Evolutionary conservation across 2,113 vertebrate genomes (phyloP).

Genomic region (Dromaius novaehollandiae): DNA sequence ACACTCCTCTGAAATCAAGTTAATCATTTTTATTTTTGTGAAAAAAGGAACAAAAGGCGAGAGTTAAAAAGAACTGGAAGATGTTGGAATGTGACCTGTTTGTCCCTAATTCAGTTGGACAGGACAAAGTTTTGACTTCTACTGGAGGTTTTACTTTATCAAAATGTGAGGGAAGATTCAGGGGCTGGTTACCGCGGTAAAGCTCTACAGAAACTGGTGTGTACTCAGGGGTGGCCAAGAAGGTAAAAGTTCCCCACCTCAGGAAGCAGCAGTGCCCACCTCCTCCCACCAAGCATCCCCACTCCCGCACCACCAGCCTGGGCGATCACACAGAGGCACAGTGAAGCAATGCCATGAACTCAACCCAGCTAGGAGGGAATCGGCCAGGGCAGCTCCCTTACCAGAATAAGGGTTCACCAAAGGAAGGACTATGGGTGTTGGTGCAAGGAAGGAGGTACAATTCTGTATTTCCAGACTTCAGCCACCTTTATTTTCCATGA

Average conservation of each 20-base stretch:
- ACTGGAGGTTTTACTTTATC: neutral
- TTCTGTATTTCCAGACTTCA: neutral
- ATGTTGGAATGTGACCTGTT: neutral
- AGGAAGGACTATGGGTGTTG: neutral
- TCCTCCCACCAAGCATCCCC: neutral
- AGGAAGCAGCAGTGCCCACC: neutral
- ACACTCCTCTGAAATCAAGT: neutral
- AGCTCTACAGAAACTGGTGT: neutral
- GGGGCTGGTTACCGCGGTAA: neutral
- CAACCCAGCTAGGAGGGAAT: neutral
- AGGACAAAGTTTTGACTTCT: neutral
- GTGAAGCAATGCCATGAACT: neutral
- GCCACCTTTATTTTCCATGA: neutral
- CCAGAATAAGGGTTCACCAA: neutral
- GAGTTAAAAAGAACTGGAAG: neutral
- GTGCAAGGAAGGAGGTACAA: neutral
- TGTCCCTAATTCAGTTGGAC: neutral
- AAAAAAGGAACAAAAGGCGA: neutral
- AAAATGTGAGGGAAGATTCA: neutral
- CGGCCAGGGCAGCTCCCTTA: neutral
- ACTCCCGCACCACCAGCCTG: neutral
- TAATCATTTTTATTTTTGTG: neutral
- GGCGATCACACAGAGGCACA: neutral
- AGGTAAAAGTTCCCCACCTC: neutral
- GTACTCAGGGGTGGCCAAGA: neutral